Evolutionary conservation across 64 coral and sea anemone species (phyloP).

Genomic region (Pachyseris speciosa): DNA sequence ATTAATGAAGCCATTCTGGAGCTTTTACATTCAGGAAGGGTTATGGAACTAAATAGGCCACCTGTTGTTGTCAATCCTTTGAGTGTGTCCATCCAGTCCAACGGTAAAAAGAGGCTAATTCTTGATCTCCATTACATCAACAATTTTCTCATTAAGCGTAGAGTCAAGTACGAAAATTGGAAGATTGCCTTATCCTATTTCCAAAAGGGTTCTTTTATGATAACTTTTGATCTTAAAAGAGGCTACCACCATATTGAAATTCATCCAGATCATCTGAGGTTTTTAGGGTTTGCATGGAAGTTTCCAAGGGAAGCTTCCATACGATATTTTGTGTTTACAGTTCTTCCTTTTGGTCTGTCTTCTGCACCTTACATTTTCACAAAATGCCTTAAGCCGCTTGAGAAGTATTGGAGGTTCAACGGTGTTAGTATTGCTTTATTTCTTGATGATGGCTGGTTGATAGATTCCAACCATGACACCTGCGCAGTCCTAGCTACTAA

Average conservation of each 20-base stretch:
- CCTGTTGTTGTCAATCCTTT: slow-evolving; percentile 41
- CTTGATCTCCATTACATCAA: slow-evolving; percentile 66
- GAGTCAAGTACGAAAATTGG: slow-evolving; percentile 52
- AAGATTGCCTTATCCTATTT: slow-evolving; percentile 20
- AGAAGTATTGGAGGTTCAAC: slow-evolving; percentile 60
- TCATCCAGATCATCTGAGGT: not conserved
- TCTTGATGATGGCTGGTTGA: no score
- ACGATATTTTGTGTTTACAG: slow-evolving; percentile 64
- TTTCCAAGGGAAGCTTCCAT: not conserved
- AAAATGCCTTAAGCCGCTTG: slow-evolving; percentile 61
- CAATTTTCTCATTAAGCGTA: slow-evolving; percentile 25
- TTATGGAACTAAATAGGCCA: not conserved
- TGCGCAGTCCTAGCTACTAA: not conserved
- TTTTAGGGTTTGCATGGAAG: slow-evolving; percentile 47
- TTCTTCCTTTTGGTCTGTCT: no score
- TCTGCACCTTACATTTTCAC: slow-evolving; percentile 61
- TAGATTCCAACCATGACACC: not conserved
- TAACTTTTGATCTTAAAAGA: no score
- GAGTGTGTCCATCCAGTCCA: slow-evolving; percentile 4
- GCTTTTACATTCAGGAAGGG: slow-evolving; percentile 19
- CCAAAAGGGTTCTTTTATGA: slow-evolving; percentile 19
- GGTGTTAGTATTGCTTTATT: slow-evolving; percentile 57
- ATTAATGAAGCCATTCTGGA: slow-evolving; percentile 32
- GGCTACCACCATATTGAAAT: slow-evolving; percentile 70
- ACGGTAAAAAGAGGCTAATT: slow-evolving; percentile 58